phyloP scores from a whole-genome alignment of 2,888 invertebrate genomes.

The Gibbula magus region DNA sequence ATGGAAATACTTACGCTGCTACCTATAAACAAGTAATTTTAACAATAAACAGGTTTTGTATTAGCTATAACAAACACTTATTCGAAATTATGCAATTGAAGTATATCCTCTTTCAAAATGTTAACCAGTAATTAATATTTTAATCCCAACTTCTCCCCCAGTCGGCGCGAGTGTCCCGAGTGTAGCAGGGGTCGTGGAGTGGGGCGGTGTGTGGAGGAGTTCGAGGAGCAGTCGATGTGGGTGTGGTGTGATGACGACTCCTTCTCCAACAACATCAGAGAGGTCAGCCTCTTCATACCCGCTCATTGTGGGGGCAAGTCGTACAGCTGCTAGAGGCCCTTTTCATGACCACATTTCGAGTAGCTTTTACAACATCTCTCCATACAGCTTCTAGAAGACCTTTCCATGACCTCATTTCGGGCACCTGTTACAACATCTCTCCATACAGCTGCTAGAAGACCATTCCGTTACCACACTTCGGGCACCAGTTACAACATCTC shows the following conservation, averaged over 20 bases:
- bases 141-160: background rate
- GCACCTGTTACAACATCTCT: too few relatives aligned
- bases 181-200: background rate
- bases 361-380: too few relatives aligned
- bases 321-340: background rate
- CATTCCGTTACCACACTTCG: too few relatives aligned
- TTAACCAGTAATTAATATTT: background rate
- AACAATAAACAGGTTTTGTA: background rate
- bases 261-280: background rate
- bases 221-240: background rate
- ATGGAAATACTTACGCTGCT: too few relatives aligned
- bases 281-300: background rate
- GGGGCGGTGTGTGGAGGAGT: constrained; percentile 8
- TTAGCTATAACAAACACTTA: too few relatives aligned
- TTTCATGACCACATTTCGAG: too few relatives aligned
- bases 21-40: too few relatives aligned
- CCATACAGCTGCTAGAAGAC: too few relatives aligned
- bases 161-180: constrained; percentile 10
- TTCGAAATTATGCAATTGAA: too few relatives aligned
- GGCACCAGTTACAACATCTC: too few relatives aligned
- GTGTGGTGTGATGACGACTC: constrained; percentile 3
- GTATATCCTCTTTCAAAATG: background rate
- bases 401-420: too few relatives aligned
- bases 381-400: too few relatives aligned
- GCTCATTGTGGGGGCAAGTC: background rate